Conservation (phyloP, 2,888 invertebrate species). For the Metacarcinus magister region DNA sequence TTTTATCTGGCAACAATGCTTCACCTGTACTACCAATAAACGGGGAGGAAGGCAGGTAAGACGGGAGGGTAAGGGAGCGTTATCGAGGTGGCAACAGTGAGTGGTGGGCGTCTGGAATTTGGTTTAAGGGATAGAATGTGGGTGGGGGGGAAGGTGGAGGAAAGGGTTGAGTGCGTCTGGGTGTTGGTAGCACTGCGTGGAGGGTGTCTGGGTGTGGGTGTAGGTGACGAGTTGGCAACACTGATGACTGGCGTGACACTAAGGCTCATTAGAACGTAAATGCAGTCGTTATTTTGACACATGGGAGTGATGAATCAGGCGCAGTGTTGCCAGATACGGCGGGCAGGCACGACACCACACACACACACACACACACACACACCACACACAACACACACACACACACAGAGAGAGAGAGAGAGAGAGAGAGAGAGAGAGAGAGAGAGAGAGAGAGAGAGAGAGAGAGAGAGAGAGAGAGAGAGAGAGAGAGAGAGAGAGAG, state of each 20-base stretch:
- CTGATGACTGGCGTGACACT: constrained; percentile 57
- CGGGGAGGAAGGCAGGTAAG: not conserved
- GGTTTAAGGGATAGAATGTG: not conserved
- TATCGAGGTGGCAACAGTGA: not conserved
- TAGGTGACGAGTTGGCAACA: not conserved
- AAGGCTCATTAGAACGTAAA: constrained; percentile 68
- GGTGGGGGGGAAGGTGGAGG: not conserved
- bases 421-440: not conserved
- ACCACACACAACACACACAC: no score
- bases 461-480: constrained; percentile 19
- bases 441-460: not conserved
- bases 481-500: constrained; percentile 19
- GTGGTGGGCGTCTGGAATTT: not conserved
- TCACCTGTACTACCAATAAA: not conserved
- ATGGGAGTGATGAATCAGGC: constrained; percentile 56
- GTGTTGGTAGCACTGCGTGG: not conserved
- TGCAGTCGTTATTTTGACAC: constrained; percentile 73
- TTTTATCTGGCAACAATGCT: not conserved
- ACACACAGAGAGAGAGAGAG: not conserved
- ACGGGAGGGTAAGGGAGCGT: not conserved
- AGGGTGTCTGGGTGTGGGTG: not conserved
- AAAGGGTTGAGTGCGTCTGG: not conserved
- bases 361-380: no score
- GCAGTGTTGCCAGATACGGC: constrained; percentile 55
- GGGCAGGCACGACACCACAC: constrained; percentile 50